Percentiles rank a stretch among this genome's conserved stretches.
Conservation (phyloP, 2,113 vertebrate genomes). For the Alosa alosa region DNA sequence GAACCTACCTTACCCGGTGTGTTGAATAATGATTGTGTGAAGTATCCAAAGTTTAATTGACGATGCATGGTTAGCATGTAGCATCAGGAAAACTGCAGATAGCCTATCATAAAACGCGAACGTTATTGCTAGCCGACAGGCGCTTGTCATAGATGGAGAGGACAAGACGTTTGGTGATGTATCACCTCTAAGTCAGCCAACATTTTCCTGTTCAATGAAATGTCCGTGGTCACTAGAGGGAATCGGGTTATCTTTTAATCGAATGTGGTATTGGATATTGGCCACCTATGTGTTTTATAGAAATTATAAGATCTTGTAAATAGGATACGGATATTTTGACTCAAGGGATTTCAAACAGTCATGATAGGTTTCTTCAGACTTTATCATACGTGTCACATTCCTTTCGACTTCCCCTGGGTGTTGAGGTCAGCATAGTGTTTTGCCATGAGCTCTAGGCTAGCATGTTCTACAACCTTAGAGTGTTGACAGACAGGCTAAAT, state of each 20-base stretch:
- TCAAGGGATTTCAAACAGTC: not conserved
- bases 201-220: not conserved
- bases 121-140: not conserved
- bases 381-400: not conserved
- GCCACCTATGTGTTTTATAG: too few species aligned
- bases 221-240: not conserved
- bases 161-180: not conserved
- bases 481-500: not conserved
- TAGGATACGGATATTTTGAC: not conserved
- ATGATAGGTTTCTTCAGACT: not conserved
- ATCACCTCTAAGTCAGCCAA: not conserved
- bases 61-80: slow-evolving; percentile 9
- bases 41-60: not conserved
- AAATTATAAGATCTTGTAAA: not conserved
- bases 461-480: not conserved
- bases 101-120: not conserved
- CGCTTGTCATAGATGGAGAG: not conserved
- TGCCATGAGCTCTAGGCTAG: not conserved
- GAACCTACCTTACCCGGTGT: not conserved
- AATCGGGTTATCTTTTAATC: not conserved
- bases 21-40: not conserved
- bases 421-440: not conserved
- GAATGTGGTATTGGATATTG: too few species aligned
- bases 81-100: not conserved
- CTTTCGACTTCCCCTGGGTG: not conserved